Base-by-base conservation (phyloP, 1,140 invertebrate genomes). In the Magallana ariakensis region DNA sequence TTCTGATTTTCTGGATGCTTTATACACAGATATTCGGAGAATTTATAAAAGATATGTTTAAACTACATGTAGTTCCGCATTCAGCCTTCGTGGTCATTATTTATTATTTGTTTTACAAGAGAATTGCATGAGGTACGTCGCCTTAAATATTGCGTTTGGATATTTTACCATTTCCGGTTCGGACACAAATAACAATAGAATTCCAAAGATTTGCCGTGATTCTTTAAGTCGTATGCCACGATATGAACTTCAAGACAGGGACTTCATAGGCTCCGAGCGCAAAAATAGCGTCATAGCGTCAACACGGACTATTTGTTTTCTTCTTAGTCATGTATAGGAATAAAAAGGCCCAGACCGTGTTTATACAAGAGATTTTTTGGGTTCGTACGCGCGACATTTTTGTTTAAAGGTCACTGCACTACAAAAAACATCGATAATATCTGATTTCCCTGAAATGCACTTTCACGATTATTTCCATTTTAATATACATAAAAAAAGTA, bases 221-320 rank as follows among this genome's bases (percentile, higher is more conserved):
- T 75, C 33, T 22, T 13, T n/a, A 16, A 11, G 22, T 75, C 33
- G 33, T 5, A 9, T 22, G 11, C 66, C 33, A 75, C 33, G 33
- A 13, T 26, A 75, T 19, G 66, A 75, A 75, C 66, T 75, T 26
- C 22, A 46, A 46, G 33, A 5, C 33, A 46, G 2, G 5, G 33
- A 46, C 33, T 46, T 46, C 33, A 75, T 22, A 75, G 22, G 33
- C 66, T 22, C 11, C 66, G 9, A 19, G 66, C 66, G 33, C 66
- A 75, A 26, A 75, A 75, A 75, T n/a, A n/a, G n/a, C n/a, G n/a
- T n/a, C n/a, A 19, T 13, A 33, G 33, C 33, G 66, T 75, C 66
- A 75, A 75, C 66, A 82, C 19, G 54, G 54, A 82, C n/a, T 82
- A 82, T 82, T 82, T 53, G 80, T 56, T 54, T 82, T 82, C 80